Evolutionary conservation across 2,113 vertebrate genomes (phyloP).

Genomic region (Psammodynastes pulverulentus): DNA sequence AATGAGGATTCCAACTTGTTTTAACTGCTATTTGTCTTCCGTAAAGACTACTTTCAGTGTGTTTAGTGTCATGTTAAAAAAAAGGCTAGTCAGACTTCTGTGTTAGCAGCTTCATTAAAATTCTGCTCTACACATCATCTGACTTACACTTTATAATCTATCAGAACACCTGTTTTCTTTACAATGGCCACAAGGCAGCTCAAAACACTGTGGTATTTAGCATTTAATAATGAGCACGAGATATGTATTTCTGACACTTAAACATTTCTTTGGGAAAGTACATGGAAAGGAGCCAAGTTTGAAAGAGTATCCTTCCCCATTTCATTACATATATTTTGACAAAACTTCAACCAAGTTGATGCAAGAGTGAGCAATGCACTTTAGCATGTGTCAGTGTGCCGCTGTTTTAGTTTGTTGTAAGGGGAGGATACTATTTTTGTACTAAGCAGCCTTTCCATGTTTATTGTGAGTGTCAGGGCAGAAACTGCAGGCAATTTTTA

Average conservation of each 20-base stretch:
- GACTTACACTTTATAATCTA: conserved; percentile 86
- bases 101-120: conserved; percentile 77
- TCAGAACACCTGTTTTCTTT: conserved; percentile 87
- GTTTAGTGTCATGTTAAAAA: conserved; percentile 76
- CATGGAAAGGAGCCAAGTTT: conserved; percentile 67
- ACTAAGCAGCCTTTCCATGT: conserved; percentile 44
- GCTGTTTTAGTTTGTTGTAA: conserved; percentile 27
- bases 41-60: conserved; percentile 73
- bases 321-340: conserved; percentile 65
- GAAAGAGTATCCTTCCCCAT: conserved; percentile 64
- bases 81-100: conserved; percentile 76
- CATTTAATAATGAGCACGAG: conserved; percentile 84
- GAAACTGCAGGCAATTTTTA: conserved; percentile 50
- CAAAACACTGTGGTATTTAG: conserved; percentile 84
- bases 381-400: conserved; percentile 39
- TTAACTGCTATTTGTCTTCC: conserved; percentile 69
- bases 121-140: conserved; percentile 79
- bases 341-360: conserved; percentile 52
- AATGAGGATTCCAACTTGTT: conserved; percentile 66
- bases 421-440: conserved; percentile 25
- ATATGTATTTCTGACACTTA: conserved; percentile 84
- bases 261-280: conserved; percentile 77
- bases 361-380: conserved; percentile 45
- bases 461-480: conserved; percentile 38
- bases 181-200: conserved; percentile 85